Percentiles rank a stretch among this genome's conserved stretches.
Evolutionary conservation across 2,113 vertebrate species (phyloP).

Genomic region (Fulmarus glacialis): DNA sequence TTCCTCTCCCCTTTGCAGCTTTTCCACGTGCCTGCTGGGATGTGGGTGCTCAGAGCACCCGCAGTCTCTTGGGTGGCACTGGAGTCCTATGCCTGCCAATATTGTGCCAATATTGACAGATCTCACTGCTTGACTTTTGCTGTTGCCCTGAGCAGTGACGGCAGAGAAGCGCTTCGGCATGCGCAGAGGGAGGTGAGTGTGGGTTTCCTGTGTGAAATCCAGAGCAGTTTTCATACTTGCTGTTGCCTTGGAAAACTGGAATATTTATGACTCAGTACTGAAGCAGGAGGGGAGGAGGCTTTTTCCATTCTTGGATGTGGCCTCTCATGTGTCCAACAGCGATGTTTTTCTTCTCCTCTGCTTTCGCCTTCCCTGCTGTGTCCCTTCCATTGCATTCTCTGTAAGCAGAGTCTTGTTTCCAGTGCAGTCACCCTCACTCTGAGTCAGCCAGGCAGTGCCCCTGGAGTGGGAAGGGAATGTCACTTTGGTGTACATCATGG

Average conservation of each 20-base stretch:
- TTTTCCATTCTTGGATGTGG: conserved; percentile 11
- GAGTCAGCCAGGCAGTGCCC: background rate
- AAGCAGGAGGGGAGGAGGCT: background rate
- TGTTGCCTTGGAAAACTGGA: conserved; percentile 29
- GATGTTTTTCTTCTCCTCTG: background rate
- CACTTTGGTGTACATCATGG: background rate
- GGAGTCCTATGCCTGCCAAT: background rate
- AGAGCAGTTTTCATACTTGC: background rate
- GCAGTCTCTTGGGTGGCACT: background rate
- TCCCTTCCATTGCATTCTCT: background rate
- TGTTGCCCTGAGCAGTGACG: background rate
- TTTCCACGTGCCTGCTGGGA: background rate
- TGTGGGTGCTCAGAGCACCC: background rate
- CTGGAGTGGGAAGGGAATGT: background rate
- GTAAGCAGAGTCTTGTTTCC: background rate
- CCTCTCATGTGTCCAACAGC: background rate
- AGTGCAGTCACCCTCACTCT: background rate
- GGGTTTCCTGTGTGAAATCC: background rate
- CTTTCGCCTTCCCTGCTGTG: background rate
- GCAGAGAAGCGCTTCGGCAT: background rate
- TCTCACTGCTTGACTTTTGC: background rate
- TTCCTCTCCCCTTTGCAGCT: background rate
- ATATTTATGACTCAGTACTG: conserved; percentile 15
- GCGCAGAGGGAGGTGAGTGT: background rate
- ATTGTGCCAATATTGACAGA: background rate